phyloP scores from a whole-genome alignment of 2,888 invertebrate genomes.

The Dryocosmus kuriphilus region DNA sequence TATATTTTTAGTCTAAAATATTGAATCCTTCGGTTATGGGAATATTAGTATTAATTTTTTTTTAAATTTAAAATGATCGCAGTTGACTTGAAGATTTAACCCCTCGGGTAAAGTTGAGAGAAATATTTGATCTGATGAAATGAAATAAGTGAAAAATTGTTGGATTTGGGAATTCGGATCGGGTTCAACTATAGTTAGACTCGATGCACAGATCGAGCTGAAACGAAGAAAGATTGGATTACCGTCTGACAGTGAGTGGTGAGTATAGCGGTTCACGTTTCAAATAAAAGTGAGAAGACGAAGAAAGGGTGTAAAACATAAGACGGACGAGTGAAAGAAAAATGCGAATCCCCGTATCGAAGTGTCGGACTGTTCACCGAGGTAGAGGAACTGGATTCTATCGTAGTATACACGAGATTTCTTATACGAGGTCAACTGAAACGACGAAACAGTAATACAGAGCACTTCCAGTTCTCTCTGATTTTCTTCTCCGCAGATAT shows the following conservation, averaged over 20 bases:
- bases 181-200: not conserved
- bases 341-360: not conserved
- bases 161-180: conserved; percentile 7
- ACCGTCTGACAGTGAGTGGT: not conserved
- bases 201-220: not conserved
- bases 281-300: not conserved
- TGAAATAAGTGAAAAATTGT: conserved; percentile 7
- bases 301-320: conserved; percentile 1
- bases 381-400: not conserved
- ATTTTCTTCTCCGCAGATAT: not conserved
- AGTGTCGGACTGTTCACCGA: not conserved
- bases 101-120: not conserved
- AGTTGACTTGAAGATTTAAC: not conserved
- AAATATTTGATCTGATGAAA: conserved; percentile 2
- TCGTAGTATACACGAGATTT: conserved; percentile 3
- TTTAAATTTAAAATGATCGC: not conserved
- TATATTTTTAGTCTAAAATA: too few species aligned
- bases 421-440: conserved; percentile 1
- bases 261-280: conserved; percentile 7
- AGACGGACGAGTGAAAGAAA: conserved; percentile 2
- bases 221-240: not conserved
- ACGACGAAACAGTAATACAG: not conserved
- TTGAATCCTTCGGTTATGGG: too few species aligned
- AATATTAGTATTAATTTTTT: too few species aligned
- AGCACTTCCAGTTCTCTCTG: not conserved